phyloP scores from a whole-genome alignment of 2,888 invertebrate species.

The Lamellibrachia satsuma region DNA sequence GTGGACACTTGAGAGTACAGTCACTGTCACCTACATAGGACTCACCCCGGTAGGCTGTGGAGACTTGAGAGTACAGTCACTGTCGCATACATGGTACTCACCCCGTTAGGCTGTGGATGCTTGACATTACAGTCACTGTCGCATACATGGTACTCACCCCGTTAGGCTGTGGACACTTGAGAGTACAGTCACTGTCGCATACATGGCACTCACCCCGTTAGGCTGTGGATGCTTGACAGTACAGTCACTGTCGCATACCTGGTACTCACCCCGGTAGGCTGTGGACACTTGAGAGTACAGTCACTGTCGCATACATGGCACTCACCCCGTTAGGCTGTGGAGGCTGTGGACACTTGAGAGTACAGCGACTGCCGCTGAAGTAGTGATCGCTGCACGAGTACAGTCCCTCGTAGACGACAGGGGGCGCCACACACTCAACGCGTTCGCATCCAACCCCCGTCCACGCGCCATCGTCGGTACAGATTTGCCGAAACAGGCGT shows the following conservation, averaged over 20 bases:
- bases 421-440: conserved; percentile 47
- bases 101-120: too few species aligned
- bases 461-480: conserved; percentile 53
- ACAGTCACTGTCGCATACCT: neutral
- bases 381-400: conserved; percentile 50
- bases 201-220: too few species aligned
- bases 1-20: too few species aligned
- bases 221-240: too few species aligned
- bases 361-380: conserved; percentile 48
- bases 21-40: too few species aligned
- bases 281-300: conserved; percentile 46
- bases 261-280: conserved; percentile 38
- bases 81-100: too few species aligned
- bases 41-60: too few species aligned
- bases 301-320: conserved; percentile 26
- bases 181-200: too few species aligned
- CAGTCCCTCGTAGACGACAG: conserved; percentile 47
- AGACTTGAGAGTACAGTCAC: too few species aligned
- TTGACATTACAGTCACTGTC: too few species aligned
- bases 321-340: conserved; percentile 41
- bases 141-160: too few species aligned
- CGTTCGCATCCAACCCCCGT: conserved; percentile 47
- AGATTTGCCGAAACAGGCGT: conserved; percentile 44
- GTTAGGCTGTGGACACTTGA: too few species aligned
- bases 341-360: conserved; percentile 48